These are phyloP conservation scores for Drosophila bocqueti DNA, from an alignment of 1,140 invertebrate genomes.

Conservation along the genomic window DNA sequence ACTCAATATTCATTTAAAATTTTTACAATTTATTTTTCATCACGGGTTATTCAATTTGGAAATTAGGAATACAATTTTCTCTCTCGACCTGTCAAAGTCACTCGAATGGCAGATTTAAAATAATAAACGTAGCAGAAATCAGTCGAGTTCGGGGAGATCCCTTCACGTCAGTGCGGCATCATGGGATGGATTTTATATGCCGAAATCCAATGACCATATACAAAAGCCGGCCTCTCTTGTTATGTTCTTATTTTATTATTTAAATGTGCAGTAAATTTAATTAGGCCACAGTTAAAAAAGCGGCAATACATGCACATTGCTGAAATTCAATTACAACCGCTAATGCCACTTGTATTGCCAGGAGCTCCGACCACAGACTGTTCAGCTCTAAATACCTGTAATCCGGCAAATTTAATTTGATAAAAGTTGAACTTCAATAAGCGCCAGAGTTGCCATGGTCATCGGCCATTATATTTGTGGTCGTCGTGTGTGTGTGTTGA, in stretches of 20 bases:
- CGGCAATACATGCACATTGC: slow-evolving; percentile 47
- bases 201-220: not conserved
- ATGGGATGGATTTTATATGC: no score
- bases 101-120: slow-evolving; percentile 33
- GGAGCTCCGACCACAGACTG: slow-evolving; percentile 61
- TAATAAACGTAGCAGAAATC: not conserved
- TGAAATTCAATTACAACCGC: slow-evolving; percentile 80
- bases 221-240: not conserved
- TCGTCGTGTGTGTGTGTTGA: slow-evolving; percentile 16
- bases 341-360: slow-evolving; percentile 79
- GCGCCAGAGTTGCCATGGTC: slow-evolving; percentile 56
- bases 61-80: slow-evolving; percentile 35
- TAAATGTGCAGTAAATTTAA: slow-evolving; percentile 67
- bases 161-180: not conserved
- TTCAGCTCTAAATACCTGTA: slow-evolving; percentile 80
- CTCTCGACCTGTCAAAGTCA: slow-evolving; percentile 38
- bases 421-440: slow-evolving; percentile 80
- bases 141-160: not conserved
- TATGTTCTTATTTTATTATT: slow-evolving; percentile 49
- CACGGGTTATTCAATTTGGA: slow-evolving; percentile 36
- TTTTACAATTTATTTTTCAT: slow-evolving; percentile 5
- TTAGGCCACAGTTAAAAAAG: slow-evolving; percentile 51
- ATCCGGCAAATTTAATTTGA: slow-evolving; percentile 81
- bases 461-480: slow-evolving; percentile 73
- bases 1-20: not conserved